Evolutionary conservation across 2,113 vertebrate genomes (phyloP).

Genomic region (Macaca nemestrina): DNA sequence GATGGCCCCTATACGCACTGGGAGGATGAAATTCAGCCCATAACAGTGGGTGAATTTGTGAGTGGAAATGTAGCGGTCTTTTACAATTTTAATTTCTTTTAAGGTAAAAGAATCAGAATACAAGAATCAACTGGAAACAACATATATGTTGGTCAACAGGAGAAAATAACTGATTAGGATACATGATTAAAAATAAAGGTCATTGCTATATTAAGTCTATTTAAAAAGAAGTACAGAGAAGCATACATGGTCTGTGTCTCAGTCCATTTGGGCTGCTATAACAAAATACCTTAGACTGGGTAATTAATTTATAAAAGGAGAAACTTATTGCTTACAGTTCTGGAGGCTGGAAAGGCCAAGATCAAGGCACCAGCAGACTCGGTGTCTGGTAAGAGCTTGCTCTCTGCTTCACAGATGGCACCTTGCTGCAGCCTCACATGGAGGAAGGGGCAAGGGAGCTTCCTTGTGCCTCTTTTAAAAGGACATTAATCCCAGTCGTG

Average conservation of each 20-base stretch:
- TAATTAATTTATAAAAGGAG: neutral
- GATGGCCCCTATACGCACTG: neutral
- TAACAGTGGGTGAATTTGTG: neutral
- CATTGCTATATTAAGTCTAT: neutral
- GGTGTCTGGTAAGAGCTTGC: neutral
- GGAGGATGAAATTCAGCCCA: neutral
- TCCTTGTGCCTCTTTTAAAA: neutral
- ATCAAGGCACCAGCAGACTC: neutral
- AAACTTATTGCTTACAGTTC: neutral
- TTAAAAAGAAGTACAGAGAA: neutral
- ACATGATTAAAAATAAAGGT: neutral
- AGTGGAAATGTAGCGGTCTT: neutral
- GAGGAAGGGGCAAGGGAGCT: neutral
- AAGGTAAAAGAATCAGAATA: constrained; percentile 36
- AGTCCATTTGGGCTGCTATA: neutral
- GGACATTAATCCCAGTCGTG: neutral
- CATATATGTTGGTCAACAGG: neutral
- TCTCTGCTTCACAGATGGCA: neutral
- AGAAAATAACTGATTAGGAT: neutral
- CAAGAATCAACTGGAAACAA: constrained; percentile 28
- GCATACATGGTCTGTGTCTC: neutral
- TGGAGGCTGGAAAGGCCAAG: neutral
- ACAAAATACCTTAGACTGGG: neutral
- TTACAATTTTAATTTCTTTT: constrained; percentile 19
- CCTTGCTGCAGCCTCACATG: neutral